phyloP scores from a whole-genome alignment of 2,797 vertebrate species.

The Chelon labrosus region DNA sequence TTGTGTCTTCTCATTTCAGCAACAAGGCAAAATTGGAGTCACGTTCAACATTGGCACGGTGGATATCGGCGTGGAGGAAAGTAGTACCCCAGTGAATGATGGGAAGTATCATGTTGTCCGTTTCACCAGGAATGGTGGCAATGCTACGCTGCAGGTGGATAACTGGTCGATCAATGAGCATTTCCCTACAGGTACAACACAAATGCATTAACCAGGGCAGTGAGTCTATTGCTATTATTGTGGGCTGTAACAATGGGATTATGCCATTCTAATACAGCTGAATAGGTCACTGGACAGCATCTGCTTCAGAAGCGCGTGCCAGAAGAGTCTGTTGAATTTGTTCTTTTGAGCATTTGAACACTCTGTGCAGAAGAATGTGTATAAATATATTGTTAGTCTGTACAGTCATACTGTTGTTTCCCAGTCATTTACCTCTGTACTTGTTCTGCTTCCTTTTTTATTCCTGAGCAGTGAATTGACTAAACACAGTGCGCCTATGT shows the following conservation, averaged over 20 bases:
- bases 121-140: slow-evolving; percentile 96
- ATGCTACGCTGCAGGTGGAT: slow-evolving; percentile 97
- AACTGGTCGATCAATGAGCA: slow-evolving; percentile 98
- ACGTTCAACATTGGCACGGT: slow-evolving; percentile 97
- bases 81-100: slow-evolving; percentile 94
- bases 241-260: neutral
- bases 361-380: neutral
- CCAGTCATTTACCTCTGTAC: no score
- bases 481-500: neutral
- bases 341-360: neutral
- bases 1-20: slow-evolving; percentile 80
- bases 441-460: neutral
- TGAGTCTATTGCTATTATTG: neutral
- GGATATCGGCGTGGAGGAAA: slow-evolving; percentile 95
- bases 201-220: neutral
- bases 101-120: slow-evolving; percentile 98
- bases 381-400: neutral
- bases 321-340: neutral
- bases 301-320: slow-evolving; percentile 5
- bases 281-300: slow-evolving; percentile 24
- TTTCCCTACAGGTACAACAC: slow-evolving; percentile 92
- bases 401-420: no score
- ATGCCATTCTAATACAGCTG: neutral
- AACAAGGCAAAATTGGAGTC: slow-evolving; percentile 97
- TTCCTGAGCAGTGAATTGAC: neutral